Percentiles rank a stretch among this genome's conserved stretches.
Evolutionary conservation across 2,797 vertebrate species (phyloP).

Genomic region (Sciurus vulgaris): DNA sequence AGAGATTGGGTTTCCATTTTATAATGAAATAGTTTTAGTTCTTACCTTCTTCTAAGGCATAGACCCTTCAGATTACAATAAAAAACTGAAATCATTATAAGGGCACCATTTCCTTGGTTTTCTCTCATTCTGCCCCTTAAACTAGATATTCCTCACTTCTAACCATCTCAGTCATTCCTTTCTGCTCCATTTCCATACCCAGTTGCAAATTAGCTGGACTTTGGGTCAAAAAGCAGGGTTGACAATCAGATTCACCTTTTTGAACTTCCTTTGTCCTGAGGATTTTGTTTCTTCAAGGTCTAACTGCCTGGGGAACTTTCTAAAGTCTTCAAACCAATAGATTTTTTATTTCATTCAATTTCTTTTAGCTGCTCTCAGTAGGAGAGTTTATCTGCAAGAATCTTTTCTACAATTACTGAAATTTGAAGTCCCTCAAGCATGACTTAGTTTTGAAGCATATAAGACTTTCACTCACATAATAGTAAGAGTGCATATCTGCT

Average conservation of each 20-base stretch:
- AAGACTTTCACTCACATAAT: background rate
- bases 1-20: background rate
- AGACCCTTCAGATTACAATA: background rate
- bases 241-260: background rate
- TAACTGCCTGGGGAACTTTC: background rate
- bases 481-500: background rate
- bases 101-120: background rate
- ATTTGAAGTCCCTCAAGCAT: background rate
- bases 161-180: background rate
- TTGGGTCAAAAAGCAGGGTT: background rate
- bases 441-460: background rate
- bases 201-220: background rate
- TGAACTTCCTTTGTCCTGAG: background rate
- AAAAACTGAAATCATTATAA: background rate
- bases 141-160: background rate
- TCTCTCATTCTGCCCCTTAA: background rate
- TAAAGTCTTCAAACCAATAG: background rate
- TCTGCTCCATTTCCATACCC: background rate
- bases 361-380: background rate
- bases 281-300: background rate
- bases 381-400: background rate
- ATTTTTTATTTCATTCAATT: background rate
- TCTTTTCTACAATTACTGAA: background rate
- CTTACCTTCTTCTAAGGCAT: background rate
- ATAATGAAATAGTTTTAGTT: background rate